Conservation (phyloP, 2,888 invertebrate species). For the Tetragonula carbonaria region DNA sequence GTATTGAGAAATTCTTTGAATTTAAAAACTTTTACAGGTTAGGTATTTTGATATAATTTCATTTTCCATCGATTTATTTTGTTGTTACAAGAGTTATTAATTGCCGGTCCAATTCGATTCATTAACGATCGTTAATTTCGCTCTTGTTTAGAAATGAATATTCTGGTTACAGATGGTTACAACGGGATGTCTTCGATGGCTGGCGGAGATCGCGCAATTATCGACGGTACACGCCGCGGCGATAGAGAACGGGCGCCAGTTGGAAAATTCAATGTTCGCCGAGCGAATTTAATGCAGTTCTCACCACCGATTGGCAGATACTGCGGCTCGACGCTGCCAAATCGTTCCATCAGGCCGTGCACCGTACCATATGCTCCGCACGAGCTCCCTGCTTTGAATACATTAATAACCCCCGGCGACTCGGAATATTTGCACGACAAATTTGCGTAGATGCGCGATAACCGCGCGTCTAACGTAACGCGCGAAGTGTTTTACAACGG, state of each 20-base stretch:
- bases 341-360: slow-evolving; percentile 64
- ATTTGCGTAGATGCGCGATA: slow-evolving; percentile 59
- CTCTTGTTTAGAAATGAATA: too few species aligned
- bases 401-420: slow-evolving; percentile 53
- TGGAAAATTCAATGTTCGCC: slow-evolving; percentile 71
- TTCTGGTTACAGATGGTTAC: not conserved
- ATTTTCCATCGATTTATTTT: too few species aligned
- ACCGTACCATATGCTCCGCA: slow-evolving; percentile 40
- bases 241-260: slow-evolving; percentile 35
- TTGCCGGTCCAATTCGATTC: too few species aligned
- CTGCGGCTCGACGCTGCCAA: slow-evolving; percentile 64
- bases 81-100: too few species aligned
- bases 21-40: too few species aligned
- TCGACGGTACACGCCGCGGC: not conserved
- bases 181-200: too few species aligned
- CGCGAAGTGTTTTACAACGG: slow-evolving; percentile 39
- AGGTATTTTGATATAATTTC: too few species aligned
- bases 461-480: slow-evolving; percentile 59
- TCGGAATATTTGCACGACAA: slow-evolving; percentile 61
- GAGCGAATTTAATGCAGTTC: slow-evolving; percentile 68
- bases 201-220: slow-evolving; percentile 3
- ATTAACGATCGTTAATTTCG: too few species aligned
- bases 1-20: too few species aligned
- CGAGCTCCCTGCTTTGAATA: slow-evolving; percentile 56
- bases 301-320: slow-evolving; percentile 71